Conservation (phyloP, 2,888 invertebrate species). For the Phaonia tiefii region DNA sequence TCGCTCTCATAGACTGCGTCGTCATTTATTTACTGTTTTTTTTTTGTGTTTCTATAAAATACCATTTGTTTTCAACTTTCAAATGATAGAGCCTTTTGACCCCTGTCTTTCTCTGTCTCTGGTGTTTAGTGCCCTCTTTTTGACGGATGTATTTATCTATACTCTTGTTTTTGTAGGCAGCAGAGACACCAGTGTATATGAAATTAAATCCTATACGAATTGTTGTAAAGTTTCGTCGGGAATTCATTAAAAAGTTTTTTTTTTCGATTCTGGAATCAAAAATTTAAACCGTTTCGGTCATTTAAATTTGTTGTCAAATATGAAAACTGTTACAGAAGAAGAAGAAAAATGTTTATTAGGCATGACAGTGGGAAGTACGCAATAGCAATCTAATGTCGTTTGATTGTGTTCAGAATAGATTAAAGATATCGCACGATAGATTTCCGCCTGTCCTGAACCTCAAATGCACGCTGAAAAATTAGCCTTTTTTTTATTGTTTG, state of each 20-base stretch:
- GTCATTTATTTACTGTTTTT: not conserved
- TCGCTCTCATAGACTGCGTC: not conserved
- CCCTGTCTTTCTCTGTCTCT: not conserved
- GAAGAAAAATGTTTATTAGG: no score
- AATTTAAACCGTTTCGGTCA: slow-evolving; percentile 34
- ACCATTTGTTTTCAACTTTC: slow-evolving; percentile 22
- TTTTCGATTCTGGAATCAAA: slow-evolving; percentile 13
- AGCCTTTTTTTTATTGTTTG: no score
- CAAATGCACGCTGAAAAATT: no score
- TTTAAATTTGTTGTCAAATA: slow-evolving; percentile 29
- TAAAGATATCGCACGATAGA: no score
- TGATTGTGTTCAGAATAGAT: no score
- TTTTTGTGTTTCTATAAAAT: not conserved
- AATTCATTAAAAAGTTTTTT: slow-evolving; percentile 40
- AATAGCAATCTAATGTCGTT: no score
- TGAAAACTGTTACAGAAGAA: slow-evolving; percentile 1
- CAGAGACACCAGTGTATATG: slow-evolving; percentile 1
- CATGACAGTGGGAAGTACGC: no score
- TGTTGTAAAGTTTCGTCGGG: slow-evolving; percentile 27
- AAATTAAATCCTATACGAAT: slow-evolving; percentile 34
- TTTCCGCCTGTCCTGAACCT: no score
- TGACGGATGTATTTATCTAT: no score
- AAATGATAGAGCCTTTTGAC: slow-evolving; percentile 16
- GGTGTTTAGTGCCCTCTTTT: not conserved
- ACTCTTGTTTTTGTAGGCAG: not conserved